Percentiles rank a stretch among this genome's conserved stretches.
These are phyloP conservation scores for Tholera decimalis DNA, from an alignment of 2,888 invertebrate species.

Conservation along the genomic window DNA sequence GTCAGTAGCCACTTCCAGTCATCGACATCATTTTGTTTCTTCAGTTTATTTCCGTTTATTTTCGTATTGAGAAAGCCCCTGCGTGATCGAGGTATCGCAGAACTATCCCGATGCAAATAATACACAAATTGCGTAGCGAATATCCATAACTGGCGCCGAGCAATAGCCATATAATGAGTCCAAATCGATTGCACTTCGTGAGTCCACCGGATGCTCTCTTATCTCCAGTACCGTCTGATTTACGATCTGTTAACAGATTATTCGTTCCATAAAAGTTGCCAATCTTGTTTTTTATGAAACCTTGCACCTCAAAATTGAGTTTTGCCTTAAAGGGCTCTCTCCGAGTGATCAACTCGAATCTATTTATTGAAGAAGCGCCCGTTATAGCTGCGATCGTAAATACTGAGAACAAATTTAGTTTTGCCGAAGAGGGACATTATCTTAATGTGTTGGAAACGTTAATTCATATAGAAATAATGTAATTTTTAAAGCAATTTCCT, in stretches of 20 bases:
- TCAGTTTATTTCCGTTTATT: slow-evolving; percentile 79
- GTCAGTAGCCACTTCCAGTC: slow-evolving; percentile 55
- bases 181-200: slow-evolving; percentile 81
- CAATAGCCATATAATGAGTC: slow-evolving; percentile 83
- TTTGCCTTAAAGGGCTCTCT: slow-evolving; percentile 63
- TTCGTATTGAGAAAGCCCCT: slow-evolving; percentile 79
- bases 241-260: slow-evolving; percentile 79
- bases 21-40: slow-evolving; percentile 60
- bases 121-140: slow-evolving; percentile 85
- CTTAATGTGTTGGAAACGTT: slow-evolving; percentile 7
- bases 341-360: slow-evolving; percentile 53
- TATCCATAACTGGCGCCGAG: slow-evolving; percentile 82
- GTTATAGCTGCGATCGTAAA: slow-evolving; percentile 46
- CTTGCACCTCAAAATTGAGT: slow-evolving; percentile 62
- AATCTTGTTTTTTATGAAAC: slow-evolving; percentile 55
- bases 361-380: slow-evolving; percentile 61
- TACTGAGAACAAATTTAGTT: slow-evolving; percentile 37
- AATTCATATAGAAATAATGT: slow-evolving; percentile 16
- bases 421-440: slow-evolving; percentile 16
- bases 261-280: slow-evolving; percentile 57
- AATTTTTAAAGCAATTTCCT: slow-evolving; percentile 12
- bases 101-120: slow-evolving; percentile 84
- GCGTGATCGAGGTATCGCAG: slow-evolving; percentile 82
- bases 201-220: slow-evolving; percentile 64
- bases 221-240: slow-evolving; percentile 69